These are phyloP conservation scores for Calliopum simillimum DNA, from an alignment of 2,888 invertebrate species.

Conservation along the genomic window DNA sequence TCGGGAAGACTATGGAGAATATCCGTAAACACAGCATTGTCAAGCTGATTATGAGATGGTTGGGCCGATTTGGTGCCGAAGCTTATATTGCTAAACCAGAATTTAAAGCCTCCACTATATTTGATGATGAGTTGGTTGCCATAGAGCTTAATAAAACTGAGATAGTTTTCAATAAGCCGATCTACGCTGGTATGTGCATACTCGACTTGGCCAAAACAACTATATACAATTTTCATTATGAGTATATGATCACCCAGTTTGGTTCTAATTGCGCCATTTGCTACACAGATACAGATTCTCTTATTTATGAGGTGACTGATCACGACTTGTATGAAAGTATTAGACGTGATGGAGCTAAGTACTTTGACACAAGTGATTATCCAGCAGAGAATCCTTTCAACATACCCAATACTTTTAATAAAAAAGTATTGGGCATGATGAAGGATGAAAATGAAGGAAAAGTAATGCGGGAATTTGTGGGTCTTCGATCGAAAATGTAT, in stretches of 20 bases:
- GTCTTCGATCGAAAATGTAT: conserved; percentile 37
- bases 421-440: conserved; percentile 37
- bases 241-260: not conserved
- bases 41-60: conserved; percentile 38
- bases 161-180: conserved; percentile 1
- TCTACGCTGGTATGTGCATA: not conserved
- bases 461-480: conserved; percentile 39
- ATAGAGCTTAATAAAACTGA: not conserved
- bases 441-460: conserved; percentile 41
- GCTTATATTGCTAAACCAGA: not conserved
- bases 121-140: not conserved
- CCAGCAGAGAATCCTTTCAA: not conserved
- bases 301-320: not conserved
- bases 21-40: conserved; percentile 39
- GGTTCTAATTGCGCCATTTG: not conserved
- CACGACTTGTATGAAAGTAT: not conserved
- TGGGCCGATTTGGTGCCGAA: conserved; percentile 3
- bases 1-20: conserved; percentile 47
- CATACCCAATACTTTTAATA: not conserved
- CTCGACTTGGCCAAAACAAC: too few species aligned
- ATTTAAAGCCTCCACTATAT: conserved; percentile 6
- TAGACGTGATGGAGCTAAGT: not conserved
- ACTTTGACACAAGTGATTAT: not conserved
- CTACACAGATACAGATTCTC: conserved; percentile 2
- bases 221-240: not conserved